Percentiles rank a stretch among this genome's conserved stretches.
phyloP scores from a whole-genome alignment of 92 coral and sea anemone species.

The Porites lobata region DNA sequence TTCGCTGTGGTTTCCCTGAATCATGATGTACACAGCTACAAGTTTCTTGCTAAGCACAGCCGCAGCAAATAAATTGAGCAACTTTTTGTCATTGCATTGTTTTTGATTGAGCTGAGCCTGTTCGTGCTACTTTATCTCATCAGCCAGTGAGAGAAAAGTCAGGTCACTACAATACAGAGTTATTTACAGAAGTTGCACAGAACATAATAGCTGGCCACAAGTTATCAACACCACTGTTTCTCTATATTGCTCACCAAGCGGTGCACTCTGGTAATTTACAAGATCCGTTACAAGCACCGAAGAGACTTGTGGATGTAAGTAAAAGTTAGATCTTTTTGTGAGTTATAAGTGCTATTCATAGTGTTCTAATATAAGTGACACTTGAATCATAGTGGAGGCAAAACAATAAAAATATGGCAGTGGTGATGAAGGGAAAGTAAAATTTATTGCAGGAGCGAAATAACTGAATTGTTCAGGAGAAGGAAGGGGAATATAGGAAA shows the following conservation, averaged over 20 bases:
- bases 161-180: conserved; percentile 91
- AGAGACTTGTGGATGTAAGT: conserved; percentile 76
- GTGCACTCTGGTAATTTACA: conserved; percentile 88
- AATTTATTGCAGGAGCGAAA: too few relatives aligned
- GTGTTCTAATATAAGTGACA: too few relatives aligned
- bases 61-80: neutral
- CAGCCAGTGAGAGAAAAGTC: conserved; percentile 79
- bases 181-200: conserved; percentile 85
- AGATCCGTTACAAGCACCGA: conserved; percentile 91
- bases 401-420: too few relatives aligned
- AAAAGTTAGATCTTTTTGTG: neutral
- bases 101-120: neutral
- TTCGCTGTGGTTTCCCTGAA: too few relatives aligned
- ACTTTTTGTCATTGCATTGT: neutral
- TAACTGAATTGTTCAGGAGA: too few relatives aligned
- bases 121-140: neutral
- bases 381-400: too few relatives aligned
- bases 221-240: conserved; percentile 77
- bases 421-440: too few relatives aligned
- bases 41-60: too few relatives aligned
- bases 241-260: conserved; percentile 94
- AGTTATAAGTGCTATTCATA: too few relatives aligned
- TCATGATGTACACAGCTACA: too few relatives aligned
- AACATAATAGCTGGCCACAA: conserved; percentile 80
- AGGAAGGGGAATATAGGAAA: too few relatives aligned